A percentile compares a stretch with the other conserved stretches of the same genome.
These are phyloP conservation scores for Xiphorhynchus erythropygius DNA, from an alignment of 2,797 vertebrate genomes.

Conservation along the genomic window DNA sequence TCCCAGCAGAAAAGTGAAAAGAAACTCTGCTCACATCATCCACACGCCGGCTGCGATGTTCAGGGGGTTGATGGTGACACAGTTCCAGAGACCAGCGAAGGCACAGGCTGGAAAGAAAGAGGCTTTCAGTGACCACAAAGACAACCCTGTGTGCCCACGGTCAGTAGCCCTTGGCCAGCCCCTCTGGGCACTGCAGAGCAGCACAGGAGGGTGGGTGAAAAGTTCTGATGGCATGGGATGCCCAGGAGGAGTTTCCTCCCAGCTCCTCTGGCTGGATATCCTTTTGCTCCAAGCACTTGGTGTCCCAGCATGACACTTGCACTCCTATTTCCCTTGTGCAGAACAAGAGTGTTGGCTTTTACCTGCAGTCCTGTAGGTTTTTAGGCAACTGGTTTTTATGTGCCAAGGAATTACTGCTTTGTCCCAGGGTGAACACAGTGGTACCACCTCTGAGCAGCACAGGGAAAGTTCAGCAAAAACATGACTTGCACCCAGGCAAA, in stretches of 20 bases:
- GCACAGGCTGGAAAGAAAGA: constrained; percentile 86
- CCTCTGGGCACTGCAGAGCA: not conserved
- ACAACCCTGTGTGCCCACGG: accelerated
- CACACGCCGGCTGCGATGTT: constrained; percentile 95
- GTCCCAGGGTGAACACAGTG: not conserved
- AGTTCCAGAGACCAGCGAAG: constrained; percentile 91
- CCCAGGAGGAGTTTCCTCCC: not conserved
- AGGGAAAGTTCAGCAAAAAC: not conserved
- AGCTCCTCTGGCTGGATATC: not conserved
- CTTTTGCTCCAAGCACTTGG: not conserved
- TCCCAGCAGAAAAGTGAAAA: not conserved
- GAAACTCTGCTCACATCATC: constrained; percentile 92
- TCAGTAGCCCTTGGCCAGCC: not conserved
- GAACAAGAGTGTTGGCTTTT: not conserved
- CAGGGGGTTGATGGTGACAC: constrained; percentile 92
- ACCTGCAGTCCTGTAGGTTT: accelerated
- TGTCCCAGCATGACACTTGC: not conserved
- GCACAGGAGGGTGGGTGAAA: not conserved
- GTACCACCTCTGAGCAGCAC: not conserved
- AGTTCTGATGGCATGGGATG: not conserved
- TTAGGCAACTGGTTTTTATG: not conserved
- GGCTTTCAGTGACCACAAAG: not conserved
- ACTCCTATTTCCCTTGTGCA: not conserved
- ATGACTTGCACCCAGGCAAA: not conserved
- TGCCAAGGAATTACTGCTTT: not conserved